Conservation (phyloP, 2,888 invertebrate species). For the Oligia fasciuncula region DNA sequence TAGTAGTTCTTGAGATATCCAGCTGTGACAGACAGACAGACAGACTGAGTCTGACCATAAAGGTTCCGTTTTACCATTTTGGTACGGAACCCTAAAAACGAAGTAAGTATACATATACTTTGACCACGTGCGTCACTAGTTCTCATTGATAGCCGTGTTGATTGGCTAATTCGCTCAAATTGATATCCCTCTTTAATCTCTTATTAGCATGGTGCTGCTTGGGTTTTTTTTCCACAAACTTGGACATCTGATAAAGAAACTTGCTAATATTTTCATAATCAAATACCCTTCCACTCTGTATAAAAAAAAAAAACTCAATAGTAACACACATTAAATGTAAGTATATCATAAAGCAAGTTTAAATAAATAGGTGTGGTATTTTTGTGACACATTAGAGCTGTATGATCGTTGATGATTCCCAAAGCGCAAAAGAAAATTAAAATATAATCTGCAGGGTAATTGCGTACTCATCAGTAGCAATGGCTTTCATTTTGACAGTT, state of each 20-base stretch:
- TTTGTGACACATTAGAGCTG: neutral
- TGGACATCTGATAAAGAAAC: neutral
- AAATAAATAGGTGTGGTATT: neutral
- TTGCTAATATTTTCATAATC: neutral
- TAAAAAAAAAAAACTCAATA: neutral
- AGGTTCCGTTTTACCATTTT: too few species aligned
- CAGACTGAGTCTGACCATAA: too few species aligned
- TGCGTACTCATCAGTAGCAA: too few species aligned
- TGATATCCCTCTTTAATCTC: neutral
- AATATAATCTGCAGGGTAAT: too few species aligned
- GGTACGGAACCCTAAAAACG: neutral
- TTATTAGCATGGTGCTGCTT: neutral
- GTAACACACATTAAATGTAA: neutral
- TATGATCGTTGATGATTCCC: neutral
- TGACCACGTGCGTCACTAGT: slow-evolving; percentile 12
- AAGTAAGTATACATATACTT: neutral
- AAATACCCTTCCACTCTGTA: neutral
- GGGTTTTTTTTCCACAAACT: neutral
- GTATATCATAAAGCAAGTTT: neutral
- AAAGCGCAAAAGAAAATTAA: neutral
- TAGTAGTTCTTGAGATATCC: too few species aligned
- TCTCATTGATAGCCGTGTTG: slow-evolving; percentile 11
- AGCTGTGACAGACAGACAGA: too few species aligned
- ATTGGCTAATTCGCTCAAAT: slow-evolving; percentile 35
- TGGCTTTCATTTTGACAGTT: too few species aligned